Percentiles rank a stretch among this genome's conserved stretches.
These are phyloP conservation scores for Epirrita christyi DNA, from an alignment of 2,888 invertebrate species.

Conservation along the genomic window DNA sequence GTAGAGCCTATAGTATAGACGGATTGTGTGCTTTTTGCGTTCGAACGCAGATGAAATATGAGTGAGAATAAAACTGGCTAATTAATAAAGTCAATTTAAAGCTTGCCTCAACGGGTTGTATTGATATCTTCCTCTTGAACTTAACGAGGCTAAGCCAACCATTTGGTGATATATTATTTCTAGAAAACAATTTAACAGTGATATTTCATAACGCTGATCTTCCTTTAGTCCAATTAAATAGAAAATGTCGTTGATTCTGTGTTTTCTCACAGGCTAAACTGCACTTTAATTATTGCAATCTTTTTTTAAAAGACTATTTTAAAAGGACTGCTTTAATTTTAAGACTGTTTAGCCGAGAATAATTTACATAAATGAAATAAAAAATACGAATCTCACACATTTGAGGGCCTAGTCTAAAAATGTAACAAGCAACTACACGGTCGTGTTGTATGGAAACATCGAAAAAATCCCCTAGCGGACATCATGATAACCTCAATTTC, in stretches of 20 bases:
- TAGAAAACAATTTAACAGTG: constrained; percentile 14
- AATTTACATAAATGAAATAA: no score
- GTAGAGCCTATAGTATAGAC: constrained; percentile 24
- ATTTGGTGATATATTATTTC: constrained; percentile 22
- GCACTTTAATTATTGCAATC: no score
- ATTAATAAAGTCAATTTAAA: constrained; percentile 21
- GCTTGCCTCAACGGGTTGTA: constrained; percentile 16
- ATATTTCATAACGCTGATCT: constrained; percentile 24
- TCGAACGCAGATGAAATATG: constrained; percentile 10
- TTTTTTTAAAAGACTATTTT: no score
- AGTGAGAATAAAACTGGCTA: constrained; percentile 29
- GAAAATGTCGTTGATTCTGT: background rate
- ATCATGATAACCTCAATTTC: no score
- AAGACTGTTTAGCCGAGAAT: no score
- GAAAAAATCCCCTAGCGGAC: no score
- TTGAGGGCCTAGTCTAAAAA: no score
- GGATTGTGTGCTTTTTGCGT: constrained; percentile 52
- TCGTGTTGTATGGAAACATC: no score
- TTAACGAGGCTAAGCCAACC: constrained; percentile 29
- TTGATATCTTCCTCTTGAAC: constrained; percentile 19
- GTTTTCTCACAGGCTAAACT: no score
- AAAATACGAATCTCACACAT: background rate
- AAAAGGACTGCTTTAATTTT: no score
- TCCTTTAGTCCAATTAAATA: constrained; percentile 7
- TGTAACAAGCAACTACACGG: no score